Evolutionary conservation across 92 coral and sea anemone species (phyloP).

Genomic region (Phenganax marumi): DNA sequence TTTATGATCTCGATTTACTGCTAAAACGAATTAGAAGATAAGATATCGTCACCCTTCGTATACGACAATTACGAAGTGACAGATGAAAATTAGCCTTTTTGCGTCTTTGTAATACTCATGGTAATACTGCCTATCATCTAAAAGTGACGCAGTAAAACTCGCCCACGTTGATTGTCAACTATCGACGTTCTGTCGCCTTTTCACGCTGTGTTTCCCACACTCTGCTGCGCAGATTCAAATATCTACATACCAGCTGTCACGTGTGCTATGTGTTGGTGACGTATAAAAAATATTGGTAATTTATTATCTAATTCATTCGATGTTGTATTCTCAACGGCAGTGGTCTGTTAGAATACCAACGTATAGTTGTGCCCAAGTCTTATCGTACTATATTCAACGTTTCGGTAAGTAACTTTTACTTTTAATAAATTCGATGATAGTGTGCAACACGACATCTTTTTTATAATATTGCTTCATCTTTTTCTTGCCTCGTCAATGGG

Average conservation of each 20-base stretch:
- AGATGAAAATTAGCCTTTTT: neutral
- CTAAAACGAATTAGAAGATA: neutral
- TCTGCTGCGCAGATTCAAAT: too few relatives aligned
- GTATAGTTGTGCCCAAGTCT: neutral
- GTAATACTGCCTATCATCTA: too few relatives aligned
- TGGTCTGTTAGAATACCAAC: conserved; percentile 36
- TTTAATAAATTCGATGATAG: neutral
- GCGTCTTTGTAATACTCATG: neutral
- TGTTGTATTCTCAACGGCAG: conserved; percentile 29
- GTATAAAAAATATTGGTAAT: neutral
- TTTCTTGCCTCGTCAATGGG: too few relatives aligned
- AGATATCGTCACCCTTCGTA: neutral
- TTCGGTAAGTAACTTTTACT: neutral
- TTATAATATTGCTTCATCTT: too few relatives aligned
- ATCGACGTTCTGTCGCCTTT: too few relatives aligned
- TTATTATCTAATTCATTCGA: neutral
- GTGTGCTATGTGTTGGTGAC: too few relatives aligned
- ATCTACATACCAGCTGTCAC: too few relatives aligned
- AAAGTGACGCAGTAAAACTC: too few relatives aligned
- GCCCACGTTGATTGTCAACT: too few relatives aligned
- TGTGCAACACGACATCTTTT: neutral
- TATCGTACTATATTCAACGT: neutral
- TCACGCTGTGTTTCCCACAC: too few relatives aligned
- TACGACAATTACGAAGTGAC: neutral
- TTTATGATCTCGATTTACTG: too few relatives aligned